Base-by-base conservation (phyloP, 2,797 vertebrate species). In the Chloroceryle inda region DNA sequence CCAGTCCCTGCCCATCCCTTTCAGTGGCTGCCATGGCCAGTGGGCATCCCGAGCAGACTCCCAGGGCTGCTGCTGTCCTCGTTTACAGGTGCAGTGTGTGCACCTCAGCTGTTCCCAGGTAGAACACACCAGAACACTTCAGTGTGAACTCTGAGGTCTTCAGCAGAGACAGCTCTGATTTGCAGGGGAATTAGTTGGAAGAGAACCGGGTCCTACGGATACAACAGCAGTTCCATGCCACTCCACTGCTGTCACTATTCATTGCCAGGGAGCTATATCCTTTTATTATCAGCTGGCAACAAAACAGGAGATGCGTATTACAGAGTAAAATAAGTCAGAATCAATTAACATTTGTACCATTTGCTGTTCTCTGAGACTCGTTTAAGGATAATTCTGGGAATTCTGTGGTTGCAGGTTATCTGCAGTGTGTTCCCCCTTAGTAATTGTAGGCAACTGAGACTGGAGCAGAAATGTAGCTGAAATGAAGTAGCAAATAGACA, bases 181-280 rank as follows among this genome's bases (percentile, higher is more conserved):
- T 91, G 35, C 76, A 14, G 72, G 11, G 23, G 68, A 35, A 56
- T 89, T 64, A 69, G 44, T 29, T 8, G 79, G 81, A 59, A 71
- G 44, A 37, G 71, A 66, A 14, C 12, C 29, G 9, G 37, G 12
- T 56, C 61, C 40, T 2, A 2, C 1, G 4, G 17, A 13, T 7
- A 2, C 6, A 5, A 5, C 4, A 9, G 11, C 1, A 3, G 33
- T 37, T 91, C 50, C n/a, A 4, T 4, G 27, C 53, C 2, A 1
- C n/a, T 38, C 67, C 10, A 0, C 69, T 31, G 58, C 80, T 73
- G 87, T 37, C 64, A 9, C 58, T 55, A 14, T 66, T 63, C 69
- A 23, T 61, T 74, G 78, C 72, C 53, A 49, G 23, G 77, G 49
- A 62, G 3, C 27, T 81, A 35, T 31, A 74, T 38, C 69, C 77